These are phyloP conservation scores for Spheniscus humboldti DNA, from an alignment of 2,797 vertebrate species.

Conservation along the genomic window DNA sequence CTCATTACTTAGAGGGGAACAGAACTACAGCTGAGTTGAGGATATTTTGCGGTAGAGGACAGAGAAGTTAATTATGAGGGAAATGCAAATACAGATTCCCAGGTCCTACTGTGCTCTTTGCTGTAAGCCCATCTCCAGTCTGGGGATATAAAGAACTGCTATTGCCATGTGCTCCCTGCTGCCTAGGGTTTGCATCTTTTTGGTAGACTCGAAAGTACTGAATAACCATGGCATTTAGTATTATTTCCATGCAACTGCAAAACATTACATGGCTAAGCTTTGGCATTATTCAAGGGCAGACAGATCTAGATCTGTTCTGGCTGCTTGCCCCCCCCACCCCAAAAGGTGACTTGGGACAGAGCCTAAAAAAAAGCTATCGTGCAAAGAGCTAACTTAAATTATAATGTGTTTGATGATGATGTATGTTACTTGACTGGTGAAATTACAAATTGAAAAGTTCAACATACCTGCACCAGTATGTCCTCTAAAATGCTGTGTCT, in stretches of 20 bases:
- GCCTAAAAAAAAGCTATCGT: neutral
- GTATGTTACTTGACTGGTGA: neutral
- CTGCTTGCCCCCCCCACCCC: neutral
- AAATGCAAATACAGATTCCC: neutral
- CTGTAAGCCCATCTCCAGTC: neutral
- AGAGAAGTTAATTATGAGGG: neutral
- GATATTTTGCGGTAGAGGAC: neutral
- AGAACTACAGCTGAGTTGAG: neutral
- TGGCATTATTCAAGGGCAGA: neutral
- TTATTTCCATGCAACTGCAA: neutral
- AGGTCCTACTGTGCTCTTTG: neutral
- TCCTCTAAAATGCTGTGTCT: conserved; percentile 95
- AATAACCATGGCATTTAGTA: neutral
- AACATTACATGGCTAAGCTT: neutral
- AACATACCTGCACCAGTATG: conserved; percentile 95
- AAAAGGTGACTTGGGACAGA: neutral
- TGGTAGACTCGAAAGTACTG: neutral
- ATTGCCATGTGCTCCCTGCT: neutral
- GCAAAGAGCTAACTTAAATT: neutral
- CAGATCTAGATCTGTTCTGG: neutral
- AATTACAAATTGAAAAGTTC: neutral
- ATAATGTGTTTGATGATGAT: neutral
- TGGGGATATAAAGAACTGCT: neutral
- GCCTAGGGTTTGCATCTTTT: neutral
- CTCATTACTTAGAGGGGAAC: neutral